Base-by-base conservation (phyloP, 2,113 vertebrate species). In the Muntiacus muntjak region DNA sequence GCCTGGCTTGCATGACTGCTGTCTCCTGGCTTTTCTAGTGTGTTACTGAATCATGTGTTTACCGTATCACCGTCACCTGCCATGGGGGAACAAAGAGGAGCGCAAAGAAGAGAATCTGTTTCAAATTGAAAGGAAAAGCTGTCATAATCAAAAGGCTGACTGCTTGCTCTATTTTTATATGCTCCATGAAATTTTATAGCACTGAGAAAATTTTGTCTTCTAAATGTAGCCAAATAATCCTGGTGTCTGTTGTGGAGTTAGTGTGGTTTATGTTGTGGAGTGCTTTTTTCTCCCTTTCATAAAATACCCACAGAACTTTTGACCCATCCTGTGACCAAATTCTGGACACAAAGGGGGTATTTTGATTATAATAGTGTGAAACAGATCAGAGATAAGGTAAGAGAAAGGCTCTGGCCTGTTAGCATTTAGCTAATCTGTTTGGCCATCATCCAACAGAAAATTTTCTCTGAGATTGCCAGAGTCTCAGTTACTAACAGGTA, bases 391-490 rank as follows among this genome's bases (percentile, higher is more conserved):
- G 96, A 98, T 97, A 98, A 97, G 94, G 19, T 54, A 97, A 98
- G 60, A 98, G 96, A 98, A 98, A 98, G 97, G 98, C 97, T 98
- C 96, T 96, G 87, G 94, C 52, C 94, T 98, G 93, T 98, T 98
- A 97, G 78, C 95, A 45, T 96, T 97, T 97, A 97, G 50, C 55
- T 97, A 97, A 98, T 98, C 98, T 98, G 36, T 86, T 93, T 99
- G 98, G 98, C 95, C 85, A 98, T 98, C 98, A 97, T 96, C 98
- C 98, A 99, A 94, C 96, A 99, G 98, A 98, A 98, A 97, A 96
- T 97, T 98, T 98, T 98, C 97, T 98, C 93, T 98, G 87, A 79
- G 96, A 98, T 84, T 94, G 9, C n/a, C 93, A 87, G 85, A 87
- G 84, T 98, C 97, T 98, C 13, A 0, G 94, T 97, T 98, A 96